Percentiles rank a stretch among this genome's conserved stretches.
These are phyloP conservation scores for Agonopterix heracliana DNA, from an alignment of 2,888 invertebrate genomes.

Conservation along the genomic window DNA sequence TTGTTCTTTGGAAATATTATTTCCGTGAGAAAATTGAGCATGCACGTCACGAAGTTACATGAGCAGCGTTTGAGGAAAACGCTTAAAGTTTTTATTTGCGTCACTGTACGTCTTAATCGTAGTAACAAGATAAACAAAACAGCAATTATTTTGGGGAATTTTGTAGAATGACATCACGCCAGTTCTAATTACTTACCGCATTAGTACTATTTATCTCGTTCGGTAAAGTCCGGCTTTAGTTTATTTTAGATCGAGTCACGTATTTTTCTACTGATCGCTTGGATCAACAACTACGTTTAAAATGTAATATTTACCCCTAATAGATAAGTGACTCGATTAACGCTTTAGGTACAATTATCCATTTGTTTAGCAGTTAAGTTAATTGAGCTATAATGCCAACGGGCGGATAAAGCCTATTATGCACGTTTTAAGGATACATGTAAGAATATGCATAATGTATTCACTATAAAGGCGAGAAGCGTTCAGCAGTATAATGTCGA, in stretches of 20 bases:
- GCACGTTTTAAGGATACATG: conserved; percentile 7
- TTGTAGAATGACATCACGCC: conserved; percentile 32
- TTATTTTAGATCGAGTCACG: conserved; percentile 2
- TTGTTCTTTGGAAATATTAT: conserved; percentile 4
- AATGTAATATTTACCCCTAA: too few relatives aligned
- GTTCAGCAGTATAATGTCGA: conserved; percentile 26
- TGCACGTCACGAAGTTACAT: neutral
- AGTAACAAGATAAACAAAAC: conserved; percentile 24
- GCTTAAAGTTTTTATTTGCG: too few relatives aligned
- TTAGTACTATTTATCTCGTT: conserved; percentile 19
- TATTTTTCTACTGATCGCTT: neutral
- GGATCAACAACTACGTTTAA: too few relatives aligned
- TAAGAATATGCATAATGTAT: conserved; percentile 17
- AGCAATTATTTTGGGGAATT: conserved; percentile 24
- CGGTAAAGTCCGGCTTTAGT: conserved; percentile 14
- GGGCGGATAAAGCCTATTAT: conserved; percentile 3
- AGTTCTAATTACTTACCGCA: conserved; percentile 31
- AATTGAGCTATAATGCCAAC: too few relatives aligned
- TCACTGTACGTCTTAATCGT: neutral
- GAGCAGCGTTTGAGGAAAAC: too few relatives aligned
- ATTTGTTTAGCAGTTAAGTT: too few relatives aligned
- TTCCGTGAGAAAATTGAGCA: neutral
- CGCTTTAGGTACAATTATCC: too few relatives aligned
- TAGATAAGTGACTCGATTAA: too few relatives aligned
- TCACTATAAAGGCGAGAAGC: conserved; percentile 7